These are phyloP conservation scores for Smittia sp. DNA, from an alignment of 2,888 invertebrate genomes.

Conservation along the genomic window DNA sequence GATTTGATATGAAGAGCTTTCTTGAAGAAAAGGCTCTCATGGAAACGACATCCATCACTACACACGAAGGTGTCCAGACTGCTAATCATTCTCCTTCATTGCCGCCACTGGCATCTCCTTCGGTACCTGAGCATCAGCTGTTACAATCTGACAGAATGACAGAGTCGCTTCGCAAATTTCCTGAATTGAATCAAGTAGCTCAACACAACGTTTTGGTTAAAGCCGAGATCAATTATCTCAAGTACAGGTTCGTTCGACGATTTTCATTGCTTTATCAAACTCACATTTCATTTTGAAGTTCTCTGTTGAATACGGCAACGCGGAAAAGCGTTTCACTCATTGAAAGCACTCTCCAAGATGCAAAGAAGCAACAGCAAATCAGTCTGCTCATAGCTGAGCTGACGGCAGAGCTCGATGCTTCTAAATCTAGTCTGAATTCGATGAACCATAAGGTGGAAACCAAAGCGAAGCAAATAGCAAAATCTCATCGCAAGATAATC, in stretches of 20 bases:
- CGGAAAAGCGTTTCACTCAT: neutral
- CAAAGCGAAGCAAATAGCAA: neutral
- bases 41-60: too few species aligned
- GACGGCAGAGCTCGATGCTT: neutral
- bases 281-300: neutral
- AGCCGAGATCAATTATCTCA: constrained; percentile 1
- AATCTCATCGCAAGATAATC: constrained; percentile 2
- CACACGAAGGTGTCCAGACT: too few species aligned
- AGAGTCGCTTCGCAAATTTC: neutral
- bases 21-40: too few species aligned
- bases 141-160: neutral
- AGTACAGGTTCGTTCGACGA: neutral
- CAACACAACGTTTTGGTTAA: neutral
- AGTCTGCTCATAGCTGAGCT: neutral
- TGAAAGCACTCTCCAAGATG: neutral
- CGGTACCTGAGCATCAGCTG: neutral
- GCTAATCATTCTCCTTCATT: too few species aligned
- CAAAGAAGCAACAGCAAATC: neutral
- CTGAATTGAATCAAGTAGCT: neutral
- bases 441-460: neutral
- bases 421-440: neutral
- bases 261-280: too few species aligned
- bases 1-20: too few species aligned
- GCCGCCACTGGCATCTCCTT: neutral
- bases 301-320: neutral